Evolutionary conservation across 2,113 vertebrate genomes (phyloP), one percentile per base, ranked within the genome.

Genomic region (Chaenogobius annularis): DNA sequence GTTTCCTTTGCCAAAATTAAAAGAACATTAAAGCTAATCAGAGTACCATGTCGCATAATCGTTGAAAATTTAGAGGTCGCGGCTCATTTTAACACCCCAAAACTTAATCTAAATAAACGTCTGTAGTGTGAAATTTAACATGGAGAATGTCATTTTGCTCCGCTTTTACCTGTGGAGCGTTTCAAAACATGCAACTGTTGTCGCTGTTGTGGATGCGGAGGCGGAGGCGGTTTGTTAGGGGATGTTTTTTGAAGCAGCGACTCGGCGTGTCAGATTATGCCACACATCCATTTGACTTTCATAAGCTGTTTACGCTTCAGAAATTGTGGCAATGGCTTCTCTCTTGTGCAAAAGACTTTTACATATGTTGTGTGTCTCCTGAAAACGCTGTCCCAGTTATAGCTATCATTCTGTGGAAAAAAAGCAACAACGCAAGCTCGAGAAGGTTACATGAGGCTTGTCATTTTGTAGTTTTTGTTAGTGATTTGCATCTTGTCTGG

Each of bases 211-310:
- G 22, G 55, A 11, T 26, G 83, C 70, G 74, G 82, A 71, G 26
- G 72, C 72, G 86, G 88, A 71, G 26, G 72, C 72, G 86, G 88
- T 89, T 93, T 92, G 88, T 92, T 91, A 89, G 83, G 26, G 74
- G 88, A 87, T 92, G 91, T 92, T 93, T 61, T 94, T 85, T 92
- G 88, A 93, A 92, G 89, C 88, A 68, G 87, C 83, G 88, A 87
- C 88, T 90, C 83, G 68, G 84, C 87, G 74, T 93, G 91, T 93
- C 92, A 93, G 91, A 94, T 93, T 93, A 94, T 93, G 90, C 93
- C 91, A 93, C 92, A 92, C 80, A 92, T 92, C 90, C 87, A 93
- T 93, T 93, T 93, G 93, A 94, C 92, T 93, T 94, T 94, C 93
- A 94, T 92, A 93, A 92, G 89, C 90, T 93, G 92, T 92, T 92